These are phyloP conservation scores for Agrotis clavis DNA, from an alignment of 2,888 invertebrate species.

Conservation along the genomic window DNA sequence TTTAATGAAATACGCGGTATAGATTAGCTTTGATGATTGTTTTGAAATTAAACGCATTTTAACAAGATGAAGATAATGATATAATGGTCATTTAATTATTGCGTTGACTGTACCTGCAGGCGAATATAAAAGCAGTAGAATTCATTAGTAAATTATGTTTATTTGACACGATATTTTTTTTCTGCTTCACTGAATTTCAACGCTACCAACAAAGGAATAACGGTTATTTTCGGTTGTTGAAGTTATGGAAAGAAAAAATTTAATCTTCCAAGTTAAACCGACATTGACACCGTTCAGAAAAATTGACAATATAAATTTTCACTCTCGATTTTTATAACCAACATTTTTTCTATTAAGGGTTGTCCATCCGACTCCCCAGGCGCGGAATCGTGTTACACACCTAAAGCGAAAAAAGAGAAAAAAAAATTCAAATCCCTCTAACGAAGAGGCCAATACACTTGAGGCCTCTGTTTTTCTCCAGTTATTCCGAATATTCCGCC, in stretches of 20 bases:
- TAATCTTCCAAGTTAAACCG: constrained; percentile 61
- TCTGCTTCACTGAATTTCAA: constrained; percentile 13
- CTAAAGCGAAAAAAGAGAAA: constrained; percentile 79
- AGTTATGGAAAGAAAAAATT: constrained; percentile 19
- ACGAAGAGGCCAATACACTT: constrained; percentile 88
- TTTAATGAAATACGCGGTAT: constrained; percentile 2
- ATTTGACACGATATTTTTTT: constrained; percentile 24
- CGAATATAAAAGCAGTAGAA: constrained; percentile 18
- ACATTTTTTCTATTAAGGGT: constrained; percentile 87
- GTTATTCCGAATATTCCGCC: constrained; percentile 84
- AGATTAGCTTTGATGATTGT: not conserved
- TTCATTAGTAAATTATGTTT: constrained; percentile 35
- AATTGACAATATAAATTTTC: constrained; percentile 85
- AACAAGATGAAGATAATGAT: not conserved
- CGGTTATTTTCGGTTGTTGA: constrained; percentile 17
- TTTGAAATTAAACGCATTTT: not conserved
- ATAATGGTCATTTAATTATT: not conserved
- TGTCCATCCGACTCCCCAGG: constrained; percentile 83
- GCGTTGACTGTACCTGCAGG: constrained; percentile 9
- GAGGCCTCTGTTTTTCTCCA: constrained; percentile 86
- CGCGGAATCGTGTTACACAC: constrained; percentile 84
- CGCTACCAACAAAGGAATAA: constrained; percentile 8
- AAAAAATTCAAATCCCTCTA: constrained; percentile 88
- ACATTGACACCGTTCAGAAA: constrained; percentile 73
- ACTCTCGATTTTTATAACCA: constrained; percentile 81